These are phyloP conservation scores for Tapirus terrestris DNA, from an alignment of 2,113 vertebrate genomes.

Conservation along the genomic window DNA sequence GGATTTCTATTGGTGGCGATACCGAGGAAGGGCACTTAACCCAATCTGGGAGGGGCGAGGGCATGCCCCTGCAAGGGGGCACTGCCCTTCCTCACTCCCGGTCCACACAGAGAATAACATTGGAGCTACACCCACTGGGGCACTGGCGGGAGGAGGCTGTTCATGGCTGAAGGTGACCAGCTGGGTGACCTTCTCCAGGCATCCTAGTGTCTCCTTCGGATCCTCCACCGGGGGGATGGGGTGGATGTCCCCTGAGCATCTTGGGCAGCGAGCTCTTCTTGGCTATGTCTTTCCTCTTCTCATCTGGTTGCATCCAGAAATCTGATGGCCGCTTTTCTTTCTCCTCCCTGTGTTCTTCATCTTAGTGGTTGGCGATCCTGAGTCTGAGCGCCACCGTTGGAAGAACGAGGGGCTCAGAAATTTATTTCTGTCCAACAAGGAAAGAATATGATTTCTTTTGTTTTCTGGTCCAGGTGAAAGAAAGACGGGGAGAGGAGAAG, in stretches of 20 bases:
- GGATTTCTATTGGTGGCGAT: accelerated
- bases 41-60: not conserved
- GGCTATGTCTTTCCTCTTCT: not conserved
- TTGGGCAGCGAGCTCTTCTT: not conserved
- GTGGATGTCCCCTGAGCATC: not conserved
- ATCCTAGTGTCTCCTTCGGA: not conserved
- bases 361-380: not conserved
- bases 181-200: not conserved
- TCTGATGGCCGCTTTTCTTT: not conserved
- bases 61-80: not conserved
- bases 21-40: not conserved
- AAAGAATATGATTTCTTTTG: not conserved
- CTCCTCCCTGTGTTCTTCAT: not conserved
- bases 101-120: not conserved
- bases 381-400: not conserved
- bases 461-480: not conserved
- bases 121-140: not conserved
- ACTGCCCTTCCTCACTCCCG: accelerated
- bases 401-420: not conserved
- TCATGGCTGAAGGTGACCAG: not conserved
- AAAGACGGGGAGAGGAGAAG: not conserved
- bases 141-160: not conserved
- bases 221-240: not conserved
- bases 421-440: not conserved
- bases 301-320: accelerated